Evolutionary conservation across 2,797 vertebrate genomes (phyloP).

Genomic region (Tapera naevia): DNA sequence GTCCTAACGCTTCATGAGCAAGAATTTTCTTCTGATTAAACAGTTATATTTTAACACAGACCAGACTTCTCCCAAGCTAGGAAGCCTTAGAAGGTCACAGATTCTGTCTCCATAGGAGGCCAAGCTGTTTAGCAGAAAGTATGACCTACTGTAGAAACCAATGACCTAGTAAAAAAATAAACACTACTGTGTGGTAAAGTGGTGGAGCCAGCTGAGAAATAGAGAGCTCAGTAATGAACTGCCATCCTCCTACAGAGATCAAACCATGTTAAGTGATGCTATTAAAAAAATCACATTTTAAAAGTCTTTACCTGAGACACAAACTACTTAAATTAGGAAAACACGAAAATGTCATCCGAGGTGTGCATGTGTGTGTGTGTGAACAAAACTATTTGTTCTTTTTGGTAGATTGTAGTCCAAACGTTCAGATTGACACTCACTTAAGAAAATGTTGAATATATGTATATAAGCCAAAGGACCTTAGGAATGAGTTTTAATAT

Average conservation of each 20-base stretch:
- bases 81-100: slow-evolving; percentile 34
- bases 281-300: slow-evolving; percentile 39
- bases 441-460: not conserved
- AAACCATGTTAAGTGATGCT: slow-evolving; percentile 44
- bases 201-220: slow-evolving; percentile 29
- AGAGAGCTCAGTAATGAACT: slow-evolving; percentile 42
- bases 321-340: not conserved
- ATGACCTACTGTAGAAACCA: slow-evolving; percentile 45
- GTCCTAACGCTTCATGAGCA: not conserved
- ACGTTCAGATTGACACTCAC: not conserved
- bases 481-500: not conserved
- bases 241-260: slow-evolving; percentile 33
- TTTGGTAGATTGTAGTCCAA: not conserved
- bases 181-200: not conserved
- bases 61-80: not conserved
- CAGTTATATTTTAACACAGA: not conserved
- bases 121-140: slow-evolving; percentile 50
- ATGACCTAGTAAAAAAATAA: slow-evolving; percentile 34
- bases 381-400: not conserved
- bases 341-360: not conserved
- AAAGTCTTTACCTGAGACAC: not conserved
- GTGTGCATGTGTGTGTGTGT: not conserved
- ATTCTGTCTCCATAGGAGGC: slow-evolving; percentile 41
- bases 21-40: slow-evolving; percentile 44
- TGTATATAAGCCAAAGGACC: accelerated